Evolutionary conservation across 2,797 vertebrate genomes (phyloP).

Genomic region (Pyrocephalus nanus): DNA sequence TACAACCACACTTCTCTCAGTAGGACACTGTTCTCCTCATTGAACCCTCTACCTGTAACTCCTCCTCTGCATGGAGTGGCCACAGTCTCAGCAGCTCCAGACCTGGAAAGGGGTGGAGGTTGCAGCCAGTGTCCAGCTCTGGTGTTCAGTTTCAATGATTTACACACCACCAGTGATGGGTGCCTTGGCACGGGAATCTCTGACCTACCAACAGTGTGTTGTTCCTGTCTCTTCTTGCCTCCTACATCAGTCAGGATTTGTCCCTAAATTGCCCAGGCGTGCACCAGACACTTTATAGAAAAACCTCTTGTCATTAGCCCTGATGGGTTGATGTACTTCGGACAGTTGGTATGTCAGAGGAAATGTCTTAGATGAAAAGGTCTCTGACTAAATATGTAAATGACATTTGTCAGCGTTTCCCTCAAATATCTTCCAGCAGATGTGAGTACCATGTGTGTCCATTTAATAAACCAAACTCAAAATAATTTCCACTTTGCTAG

Average conservation of each 20-base stretch:
- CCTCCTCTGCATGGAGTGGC: background rate
- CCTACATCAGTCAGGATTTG: background rate
- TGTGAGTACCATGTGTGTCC: constrained; percentile 44
- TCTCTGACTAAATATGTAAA: constrained; percentile 37
- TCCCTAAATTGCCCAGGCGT: background rate
- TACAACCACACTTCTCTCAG: background rate
- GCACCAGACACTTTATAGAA: background rate
- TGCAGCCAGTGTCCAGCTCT: background rate
- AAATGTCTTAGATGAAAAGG: constrained; percentile 25
- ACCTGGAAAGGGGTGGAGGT: background rate
- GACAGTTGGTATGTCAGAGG: background rate
- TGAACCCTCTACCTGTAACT: background rate
- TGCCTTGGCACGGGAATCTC: background rate
- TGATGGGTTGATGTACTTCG: background rate
- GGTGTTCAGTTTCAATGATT: background rate
- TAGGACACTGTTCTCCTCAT: background rate
- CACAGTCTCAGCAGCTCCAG: background rate
- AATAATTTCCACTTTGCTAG: constrained; percentile 55
- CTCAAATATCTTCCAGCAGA: constrained; percentile 47
- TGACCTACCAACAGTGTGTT: background rate
- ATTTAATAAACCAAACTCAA: constrained; percentile 51
- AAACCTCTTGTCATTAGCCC: background rate
- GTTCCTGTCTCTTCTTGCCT: background rate
- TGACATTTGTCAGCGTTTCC: constrained; percentile 15
- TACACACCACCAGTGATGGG: background rate